Conservation (phyloP, 2,888 invertebrate genomes). For the Microctonus aethiopoides region DNA sequence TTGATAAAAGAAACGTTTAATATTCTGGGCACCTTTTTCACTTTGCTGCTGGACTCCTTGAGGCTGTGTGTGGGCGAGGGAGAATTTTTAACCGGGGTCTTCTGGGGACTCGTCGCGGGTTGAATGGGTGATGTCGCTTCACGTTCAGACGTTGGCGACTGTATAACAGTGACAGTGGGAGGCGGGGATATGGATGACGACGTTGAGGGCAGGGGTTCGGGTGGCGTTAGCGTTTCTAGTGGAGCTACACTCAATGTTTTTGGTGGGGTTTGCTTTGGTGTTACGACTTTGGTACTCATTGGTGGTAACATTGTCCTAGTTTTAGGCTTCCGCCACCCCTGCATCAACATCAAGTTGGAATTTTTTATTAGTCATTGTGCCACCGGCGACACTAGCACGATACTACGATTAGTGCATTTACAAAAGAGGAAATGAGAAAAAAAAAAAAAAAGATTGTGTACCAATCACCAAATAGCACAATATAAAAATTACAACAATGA, state of each 20-base stretch:
- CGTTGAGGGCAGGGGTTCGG: conserved; percentile 62
- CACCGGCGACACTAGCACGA: conserved; percentile 24
- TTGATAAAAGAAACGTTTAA: conserved; percentile 25
- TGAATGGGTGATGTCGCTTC: conserved; percentile 60
- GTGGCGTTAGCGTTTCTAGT: conserved; percentile 60
- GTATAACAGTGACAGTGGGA: conserved; percentile 58
- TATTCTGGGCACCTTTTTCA: conserved; percentile 65
- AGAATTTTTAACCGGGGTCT: conserved; percentile 65
- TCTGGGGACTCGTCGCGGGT: conserved; percentile 62
- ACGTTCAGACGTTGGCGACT: conserved; percentile 57
- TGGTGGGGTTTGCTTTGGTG: conserved; percentile 70
- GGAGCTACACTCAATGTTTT: conserved; percentile 63
- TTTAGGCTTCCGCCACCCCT: conserved; percentile 85
- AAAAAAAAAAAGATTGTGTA: conserved; percentile 21
- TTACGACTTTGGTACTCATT: conserved; percentile 69
- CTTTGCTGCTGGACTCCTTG: conserved; percentile 66
- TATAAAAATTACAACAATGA: neutral
- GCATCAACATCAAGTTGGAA: conserved; percentile 59
- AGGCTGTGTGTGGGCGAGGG: conserved; percentile 66
- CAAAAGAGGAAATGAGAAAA: conserved; percentile 22
- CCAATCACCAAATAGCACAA: conserved; percentile 22
- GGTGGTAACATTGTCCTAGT: conserved; percentile 80
- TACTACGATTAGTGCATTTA: conserved; percentile 31
- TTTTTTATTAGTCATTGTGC: conserved; percentile 15
- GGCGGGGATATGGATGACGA: conserved; percentile 58